Conservation (phyloP, 2,113 vertebrate genomes). For the Empidonax alnorum region DNA sequence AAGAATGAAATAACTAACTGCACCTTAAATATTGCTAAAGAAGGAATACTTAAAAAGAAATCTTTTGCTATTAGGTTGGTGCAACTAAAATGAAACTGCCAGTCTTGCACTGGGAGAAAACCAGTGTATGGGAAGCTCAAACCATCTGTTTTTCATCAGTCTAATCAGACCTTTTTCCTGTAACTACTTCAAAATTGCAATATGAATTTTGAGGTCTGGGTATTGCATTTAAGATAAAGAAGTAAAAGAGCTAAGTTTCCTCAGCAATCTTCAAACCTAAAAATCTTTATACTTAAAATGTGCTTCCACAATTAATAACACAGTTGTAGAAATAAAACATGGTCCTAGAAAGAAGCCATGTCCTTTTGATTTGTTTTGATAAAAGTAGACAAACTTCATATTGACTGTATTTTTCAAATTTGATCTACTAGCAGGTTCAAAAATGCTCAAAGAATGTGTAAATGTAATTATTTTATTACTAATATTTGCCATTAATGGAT, state of each 20-base stretch:
- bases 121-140: neutral
- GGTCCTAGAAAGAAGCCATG: neutral
- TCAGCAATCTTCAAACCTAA: neutral
- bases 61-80: neutral
- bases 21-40: neutral
- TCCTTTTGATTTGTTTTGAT: neutral
- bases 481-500: neutral
- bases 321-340: neutral
- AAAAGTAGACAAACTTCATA: neutral
- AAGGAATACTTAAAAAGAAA: neutral
- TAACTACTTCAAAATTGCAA: conserved; percentile 32
- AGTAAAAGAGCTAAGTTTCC: neutral
- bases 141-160: conserved; percentile 67
- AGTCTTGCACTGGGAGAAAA: conserved; percentile 18
- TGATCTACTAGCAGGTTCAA: neutral
- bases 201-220: conserved; percentile 29
- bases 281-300: neutral
- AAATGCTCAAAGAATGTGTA: neutral
- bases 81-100: conserved; percentile 24
- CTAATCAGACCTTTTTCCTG: conserved; percentile 57
- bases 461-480: neutral
- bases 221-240: conserved; percentile 30
- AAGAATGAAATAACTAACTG: neutral
- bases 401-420: neutral
- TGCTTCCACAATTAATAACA: neutral